Evolutionary conservation across 2,113 vertebrate species (phyloP), one percentile per base, ranked within the genome.

Genomic region (Meleagris gallopavo): DNA sequence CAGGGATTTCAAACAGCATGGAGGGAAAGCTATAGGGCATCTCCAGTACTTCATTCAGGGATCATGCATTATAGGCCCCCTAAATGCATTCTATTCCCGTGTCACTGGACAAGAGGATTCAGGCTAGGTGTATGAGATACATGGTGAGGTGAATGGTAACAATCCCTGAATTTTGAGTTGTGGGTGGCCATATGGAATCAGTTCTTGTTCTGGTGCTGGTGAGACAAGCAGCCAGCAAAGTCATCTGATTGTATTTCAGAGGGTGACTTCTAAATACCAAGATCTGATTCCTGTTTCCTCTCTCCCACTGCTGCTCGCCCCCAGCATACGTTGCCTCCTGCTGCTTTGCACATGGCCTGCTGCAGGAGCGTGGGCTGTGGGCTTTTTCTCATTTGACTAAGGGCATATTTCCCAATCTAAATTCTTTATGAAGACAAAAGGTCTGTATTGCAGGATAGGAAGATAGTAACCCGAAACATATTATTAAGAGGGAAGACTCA

Each of bases 351-450:
- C 90, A 76, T 87, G 91, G 74, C 83, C 67, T 93, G 91, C 73
- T 69, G 74, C 78, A 73, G 86, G 45, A 89, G 54, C 16, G 93
- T 95, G 93, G 95, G 92, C 6, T 94, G 88, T 70, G 30, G 27
- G 69, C 58, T 91, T 94, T 80, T 86, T 64, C 64, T 93, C 25
- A 87, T 93, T 95, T 95, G 91, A 91, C 75, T 91, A 83, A 80
- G 75, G 90, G 52, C 88, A 36, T 91, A 91, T 95, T 96, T 95
- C 73, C 76, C 69, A 83, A 86, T 93, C 79, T 17, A 89, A 95
- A 93, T 74, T 90, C 69, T 93, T 95, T 91, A 91, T 88, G 88
- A 94, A 94, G 95, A 95, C 93, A 89, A 95, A 97, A 91, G 75
- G 82, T 46, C 69, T 95, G 50, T 88, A 91, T 88, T 91, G 65